Conservation (phyloP, 2,113 vertebrate genomes). For the Xiphophorus maculatus region DNA sequence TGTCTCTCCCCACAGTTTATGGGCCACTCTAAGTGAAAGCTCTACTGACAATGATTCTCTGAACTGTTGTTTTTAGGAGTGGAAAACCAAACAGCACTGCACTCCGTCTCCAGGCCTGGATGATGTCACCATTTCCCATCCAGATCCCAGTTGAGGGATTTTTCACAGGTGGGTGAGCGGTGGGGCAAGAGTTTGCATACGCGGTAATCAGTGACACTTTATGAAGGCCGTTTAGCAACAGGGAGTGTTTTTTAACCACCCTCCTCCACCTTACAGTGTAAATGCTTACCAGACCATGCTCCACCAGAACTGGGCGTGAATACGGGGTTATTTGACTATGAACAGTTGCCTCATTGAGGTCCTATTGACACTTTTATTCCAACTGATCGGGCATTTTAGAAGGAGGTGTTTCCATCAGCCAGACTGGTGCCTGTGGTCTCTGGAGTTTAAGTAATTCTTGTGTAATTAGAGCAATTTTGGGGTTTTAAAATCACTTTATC, state of each 20-base stretch:
- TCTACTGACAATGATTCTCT: constrained; percentile 59
- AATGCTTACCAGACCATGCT: constrained; percentile 68
- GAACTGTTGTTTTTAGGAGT: constrained; percentile 45
- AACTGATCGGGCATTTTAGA: constrained; percentile 34
- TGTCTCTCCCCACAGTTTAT: constrained; percentile 9
- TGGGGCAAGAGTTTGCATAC: constrained; percentile 21
- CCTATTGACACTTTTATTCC: constrained; percentile 38
- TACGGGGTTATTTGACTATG: constrained; percentile 54
- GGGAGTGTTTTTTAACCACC: constrained; percentile 55
- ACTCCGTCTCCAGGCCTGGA: constrained; percentile 63
- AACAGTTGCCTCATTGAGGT: constrained; percentile 70
- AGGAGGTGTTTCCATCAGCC: constrained; percentile 51
- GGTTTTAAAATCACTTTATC: constrained; percentile 6
- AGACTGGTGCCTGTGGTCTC: constrained; percentile 36
- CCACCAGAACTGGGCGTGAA: constrained; percentile 52
- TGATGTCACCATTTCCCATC: constrained; percentile 63
- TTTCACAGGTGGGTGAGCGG: constrained; percentile 40
- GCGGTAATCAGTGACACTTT: constrained; percentile 52
- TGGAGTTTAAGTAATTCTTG: constrained; percentile 33
- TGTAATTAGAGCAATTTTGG: constrained; percentile 11
- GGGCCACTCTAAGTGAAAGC: constrained; percentile 26
- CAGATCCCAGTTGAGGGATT: constrained; percentile 25
- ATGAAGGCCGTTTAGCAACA: constrained; percentile 54
- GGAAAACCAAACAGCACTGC: constrained; percentile 71
- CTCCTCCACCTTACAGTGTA: constrained; percentile 52